phyloP scores from a whole-genome alignment of 2,888 invertebrate species.

The Oeneis ivallda region DNA sequence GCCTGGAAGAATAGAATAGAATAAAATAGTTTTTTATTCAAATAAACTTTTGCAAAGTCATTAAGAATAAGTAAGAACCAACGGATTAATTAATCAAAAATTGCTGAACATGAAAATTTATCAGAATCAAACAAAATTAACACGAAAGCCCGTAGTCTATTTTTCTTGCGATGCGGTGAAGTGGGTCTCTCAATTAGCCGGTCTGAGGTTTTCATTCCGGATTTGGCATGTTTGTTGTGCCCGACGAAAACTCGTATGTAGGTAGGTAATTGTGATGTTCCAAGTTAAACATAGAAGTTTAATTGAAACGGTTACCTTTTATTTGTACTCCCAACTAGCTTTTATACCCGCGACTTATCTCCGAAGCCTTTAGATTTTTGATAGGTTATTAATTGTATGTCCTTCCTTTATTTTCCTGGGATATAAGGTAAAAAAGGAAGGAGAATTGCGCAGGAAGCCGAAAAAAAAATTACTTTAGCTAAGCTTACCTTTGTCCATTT shows the following conservation, averaged over 20 bases:
- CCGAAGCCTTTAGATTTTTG: too few relatives aligned
- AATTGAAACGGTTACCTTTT: not conserved
- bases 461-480: too few relatives aligned
- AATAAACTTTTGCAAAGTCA: too few relatives aligned
- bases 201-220: conserved; percentile 32
- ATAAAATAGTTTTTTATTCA: too few relatives aligned
- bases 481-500: too few relatives aligned
- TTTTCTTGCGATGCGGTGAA: conserved; percentile 31
- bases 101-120: conserved; percentile 3
- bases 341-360: not conserved
- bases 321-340: not conserved
- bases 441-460: too few relatives aligned
- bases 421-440: too few relatives aligned
- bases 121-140: conserved; percentile 29
- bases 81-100: too few relatives aligned
- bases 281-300: conserved; percentile 1
- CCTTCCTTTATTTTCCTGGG: too few relatives aligned
- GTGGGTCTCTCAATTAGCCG: conserved; percentile 36
- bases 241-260: conserved; percentile 21
- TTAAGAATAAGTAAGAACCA: too few relatives aligned
- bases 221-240: conserved; percentile 29
- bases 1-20: too few relatives aligned
- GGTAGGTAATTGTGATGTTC: conserved; percentile 20
- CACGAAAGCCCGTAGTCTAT: conserved; percentile 24
- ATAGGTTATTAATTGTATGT: too few relatives aligned